Evolutionary conservation across 2,888 invertebrate genomes (phyloP), one percentile per base, ranked within the genome.

Genomic region (Cloeon dipterum): DNA sequence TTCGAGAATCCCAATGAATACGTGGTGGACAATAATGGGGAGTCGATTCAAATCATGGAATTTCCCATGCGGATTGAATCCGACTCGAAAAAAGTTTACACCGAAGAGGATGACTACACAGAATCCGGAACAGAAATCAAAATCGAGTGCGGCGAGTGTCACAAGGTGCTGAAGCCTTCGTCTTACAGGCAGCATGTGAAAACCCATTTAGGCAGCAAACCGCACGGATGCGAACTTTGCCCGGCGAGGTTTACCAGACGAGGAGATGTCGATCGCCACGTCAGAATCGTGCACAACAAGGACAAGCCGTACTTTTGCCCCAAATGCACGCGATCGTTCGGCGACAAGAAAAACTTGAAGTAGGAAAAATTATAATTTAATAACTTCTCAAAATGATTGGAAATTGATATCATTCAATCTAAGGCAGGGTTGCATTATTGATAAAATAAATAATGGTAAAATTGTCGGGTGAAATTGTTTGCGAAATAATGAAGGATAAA

Each of bases 211-310:
- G 48, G 48, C 2, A 44, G 42, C 17, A 45, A 45, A 23, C 49
- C 49, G 4, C 46, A 46, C 42, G 43, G 42, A 10, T 49, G 49
- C 42, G 44, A 45, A 34, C 39, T 46, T 10, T 49, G 49, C 33
- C 44, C 43, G 16, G 45, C 47, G 13, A 43, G 46, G 16, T 49
- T 49, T 38, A 49, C 49, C n/a, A 43, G 49, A 8, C 45, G 46
- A 34, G 46, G 47, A 10, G 49, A 49, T 43, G 46, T 47, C n/a
- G 44, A 46, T 32, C 43, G 49, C 5, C 49, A 49, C 39, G 45
- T 46, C 4, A 42, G 46, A 19, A 43, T 47, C 26, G 45, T 49
- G 7, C 49, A 49, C 33, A 42, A 47, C 32, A 47, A 47, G 26
- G 42, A 46, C 32, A 45, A 46, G 26, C 47, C 47, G 5, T 48